Percentiles rank a stretch among this genome's conserved stretches.
These are phyloP conservation scores for Sebastes matsubarae DNA, from an alignment of 2,797 vertebrate species.

Conservation along the genomic window DNA sequence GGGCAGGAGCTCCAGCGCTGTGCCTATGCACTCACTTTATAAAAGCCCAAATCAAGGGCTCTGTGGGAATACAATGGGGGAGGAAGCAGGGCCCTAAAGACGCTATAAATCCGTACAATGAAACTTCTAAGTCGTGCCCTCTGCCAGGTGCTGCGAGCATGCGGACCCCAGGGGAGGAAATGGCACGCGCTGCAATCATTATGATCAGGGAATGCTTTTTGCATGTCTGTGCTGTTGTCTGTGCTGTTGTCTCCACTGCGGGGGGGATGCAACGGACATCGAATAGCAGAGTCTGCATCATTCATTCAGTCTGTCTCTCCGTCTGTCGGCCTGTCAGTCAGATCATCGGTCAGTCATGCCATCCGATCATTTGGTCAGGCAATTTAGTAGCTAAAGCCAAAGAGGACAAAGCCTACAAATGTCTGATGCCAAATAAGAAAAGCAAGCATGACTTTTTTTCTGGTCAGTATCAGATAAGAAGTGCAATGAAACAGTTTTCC, in stretches of 20 bases:
- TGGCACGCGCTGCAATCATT: constrained; percentile 50
- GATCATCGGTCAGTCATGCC: not conserved
- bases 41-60: constrained; percentile 69
- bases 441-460: no score
- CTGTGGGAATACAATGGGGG: constrained; percentile 64
- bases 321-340: not conserved
- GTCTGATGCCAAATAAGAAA: no score
- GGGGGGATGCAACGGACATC: not conserved
- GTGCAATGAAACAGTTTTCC: not conserved
- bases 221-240: not conserved
- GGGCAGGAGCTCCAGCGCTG: constrained; percentile 42
- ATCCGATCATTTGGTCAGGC: not conserved
- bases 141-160: constrained; percentile 57
- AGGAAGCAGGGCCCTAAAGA: constrained; percentile 64
- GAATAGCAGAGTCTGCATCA: not conserved
- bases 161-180: constrained; percentile 36
- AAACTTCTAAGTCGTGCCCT: constrained; percentile 67
- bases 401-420: not conserved
- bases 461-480: not conserved
- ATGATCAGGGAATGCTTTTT: constrained; percentile 5
- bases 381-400: not conserved
- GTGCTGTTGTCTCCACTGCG: not conserved
- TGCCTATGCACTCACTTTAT: constrained; percentile 64
- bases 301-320: not conserved
- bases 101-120: constrained; percentile 61